Evolutionary conservation across 2,888 invertebrate species (phyloP).

Genomic region (Heliothis peltigera): DNA sequence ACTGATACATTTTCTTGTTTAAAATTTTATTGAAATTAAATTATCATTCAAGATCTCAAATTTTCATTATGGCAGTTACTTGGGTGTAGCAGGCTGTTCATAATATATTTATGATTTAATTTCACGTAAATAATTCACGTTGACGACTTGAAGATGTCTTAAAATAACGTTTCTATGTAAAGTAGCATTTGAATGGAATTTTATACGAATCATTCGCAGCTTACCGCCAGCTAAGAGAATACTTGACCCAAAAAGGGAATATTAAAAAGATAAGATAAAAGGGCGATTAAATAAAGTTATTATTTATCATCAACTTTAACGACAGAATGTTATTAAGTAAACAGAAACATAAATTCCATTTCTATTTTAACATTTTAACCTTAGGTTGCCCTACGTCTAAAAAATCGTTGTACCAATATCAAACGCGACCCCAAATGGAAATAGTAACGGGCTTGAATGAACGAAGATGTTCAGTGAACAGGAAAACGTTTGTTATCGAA

Average conservation of each 20-base stretch:
- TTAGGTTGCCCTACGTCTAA: conserved; percentile 36
- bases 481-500: conserved; percentile 47
- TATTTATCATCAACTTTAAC: conserved; percentile 5
- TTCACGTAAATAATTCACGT: conserved; percentile 11
- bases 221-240: conserved; percentile 16
- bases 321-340: conserved; percentile 8
- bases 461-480: conserved; percentile 55
- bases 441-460: conserved; percentile 49
- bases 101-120: conserved; percentile 20
- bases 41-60: no score
- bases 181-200: conserved; percentile 16
- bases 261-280: conserved; percentile 20
- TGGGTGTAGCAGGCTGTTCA: not conserved
- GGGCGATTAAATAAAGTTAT: conserved; percentile 3
- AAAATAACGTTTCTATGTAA: conserved; percentile 32
- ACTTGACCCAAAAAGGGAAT: conserved; percentile 16
- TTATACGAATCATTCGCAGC: conserved; percentile 2
- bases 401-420: conserved; percentile 40
- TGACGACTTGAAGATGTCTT: conserved; percentile 5
- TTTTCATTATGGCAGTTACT: not conserved
- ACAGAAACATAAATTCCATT: conserved; percentile 23
- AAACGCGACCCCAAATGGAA: conserved; percentile 34
- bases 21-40: no score
- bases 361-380: conserved; percentile 39
- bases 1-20: conserved; percentile 2